These are phyloP conservation scores for Catharus bicknelli DNA, from an alignment of 2,113 vertebrate species.

Conservation along the genomic window DNA sequence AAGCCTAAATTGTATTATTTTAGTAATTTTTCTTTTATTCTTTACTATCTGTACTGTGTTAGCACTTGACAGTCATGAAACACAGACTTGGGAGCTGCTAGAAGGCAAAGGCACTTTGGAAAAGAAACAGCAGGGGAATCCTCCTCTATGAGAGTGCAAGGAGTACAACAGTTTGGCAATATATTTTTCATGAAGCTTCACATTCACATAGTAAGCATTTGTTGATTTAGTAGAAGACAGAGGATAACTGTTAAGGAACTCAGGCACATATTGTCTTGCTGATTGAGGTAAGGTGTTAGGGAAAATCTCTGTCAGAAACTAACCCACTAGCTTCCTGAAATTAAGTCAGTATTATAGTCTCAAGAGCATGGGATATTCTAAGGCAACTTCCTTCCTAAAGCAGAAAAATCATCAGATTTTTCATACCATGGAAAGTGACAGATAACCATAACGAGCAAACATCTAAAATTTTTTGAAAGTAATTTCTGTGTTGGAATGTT, in stretches of 20 bases:
- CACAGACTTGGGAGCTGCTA: background rate
- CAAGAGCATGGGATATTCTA: background rate
- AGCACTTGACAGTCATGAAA: background rate
- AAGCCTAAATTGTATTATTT: background rate
- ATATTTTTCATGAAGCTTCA: background rate
- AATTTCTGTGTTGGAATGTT: background rate
- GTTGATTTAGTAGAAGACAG: background rate
- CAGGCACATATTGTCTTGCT: background rate
- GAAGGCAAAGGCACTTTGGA: background rate
- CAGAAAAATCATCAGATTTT: background rate
- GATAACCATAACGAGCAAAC: background rate
- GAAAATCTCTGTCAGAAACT: background rate
- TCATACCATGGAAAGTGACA: background rate
- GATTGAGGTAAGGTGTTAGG: background rate
- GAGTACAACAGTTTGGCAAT: background rate
- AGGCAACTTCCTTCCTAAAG: background rate
- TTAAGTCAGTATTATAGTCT: background rate
- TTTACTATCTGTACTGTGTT: background rate
- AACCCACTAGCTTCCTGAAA: background rate
- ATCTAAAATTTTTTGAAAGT: background rate
- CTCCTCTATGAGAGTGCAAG: background rate
- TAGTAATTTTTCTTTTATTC: background rate
- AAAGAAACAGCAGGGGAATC: background rate
- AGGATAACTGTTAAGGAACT: background rate
- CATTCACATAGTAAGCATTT: rapidly evolving